phyloP scores from a whole-genome alignment of 1,140 invertebrate species.

The Dufourea novaeangliae region DNA sequence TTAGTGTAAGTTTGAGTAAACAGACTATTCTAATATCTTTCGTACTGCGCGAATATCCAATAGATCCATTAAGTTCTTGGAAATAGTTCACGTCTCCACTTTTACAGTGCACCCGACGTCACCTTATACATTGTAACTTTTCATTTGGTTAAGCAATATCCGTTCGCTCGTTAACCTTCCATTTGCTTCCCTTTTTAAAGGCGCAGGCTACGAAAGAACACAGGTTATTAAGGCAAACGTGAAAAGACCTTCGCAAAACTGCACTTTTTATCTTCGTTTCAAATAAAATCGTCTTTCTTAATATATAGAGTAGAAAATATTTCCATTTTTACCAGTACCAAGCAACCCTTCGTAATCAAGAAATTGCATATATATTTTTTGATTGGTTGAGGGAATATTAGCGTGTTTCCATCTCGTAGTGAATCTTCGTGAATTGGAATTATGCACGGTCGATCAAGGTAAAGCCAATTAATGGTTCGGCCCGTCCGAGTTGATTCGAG shows the following conservation, averaged over 20 bases:
- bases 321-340: not conserved
- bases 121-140: slow-evolving; percentile 5
- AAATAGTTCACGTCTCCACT: not conserved
- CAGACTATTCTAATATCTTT: slow-evolving; percentile 8
- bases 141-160: not conserved
- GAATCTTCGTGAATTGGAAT: slow-evolving; percentile 7
- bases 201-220: not conserved
- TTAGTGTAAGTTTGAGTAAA: not conserved
- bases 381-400: not conserved
- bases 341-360: not conserved
- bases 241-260: not conserved
- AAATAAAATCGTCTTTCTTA: not conserved
- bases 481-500: slow-evolving; percentile 8
- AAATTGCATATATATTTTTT: not conserved
- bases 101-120: not conserved
- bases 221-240: not conserved
- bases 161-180: not conserved
- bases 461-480: slow-evolving; percentile 42
- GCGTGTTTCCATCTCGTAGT: not conserved
- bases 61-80: slow-evolving; percentile 15
- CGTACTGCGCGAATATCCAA: not conserved
- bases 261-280: not conserved
- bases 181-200: not conserved
- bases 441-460: slow-evolving; percentile 26
- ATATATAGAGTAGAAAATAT: not conserved